Base-by-base conservation (phyloP, 2,113 vertebrate species). In the Pomatostomus ruficeps region DNA sequence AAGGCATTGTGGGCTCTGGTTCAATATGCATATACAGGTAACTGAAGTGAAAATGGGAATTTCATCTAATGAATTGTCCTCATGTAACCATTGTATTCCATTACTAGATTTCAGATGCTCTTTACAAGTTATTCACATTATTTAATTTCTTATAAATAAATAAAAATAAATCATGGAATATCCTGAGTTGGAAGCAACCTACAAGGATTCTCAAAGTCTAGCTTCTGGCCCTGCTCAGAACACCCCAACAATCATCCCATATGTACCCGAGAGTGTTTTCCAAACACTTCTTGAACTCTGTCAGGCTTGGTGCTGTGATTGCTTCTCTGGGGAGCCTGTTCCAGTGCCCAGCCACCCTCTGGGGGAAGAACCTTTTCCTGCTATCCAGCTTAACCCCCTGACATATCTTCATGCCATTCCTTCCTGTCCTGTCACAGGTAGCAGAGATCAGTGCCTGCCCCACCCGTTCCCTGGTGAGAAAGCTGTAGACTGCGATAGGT, bases 21-120 rank as follows among this genome's bases (percentile, higher is more conserved):
- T 96, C 99, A 99, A 68, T 99, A 99, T 95, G 99, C 99, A 48
- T 99, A 99, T 92, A 99, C 99, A 98, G 98, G 99, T 99, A 98
- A 96, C 91, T 35, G 73, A 51, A 84, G 55, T 62, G 62, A 28
- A 54, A 89, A 38, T 68, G 12, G 17, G 18, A 79, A 70, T 59
- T 67, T 63, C 6, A 25, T 68, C 18, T 73, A 57, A 55, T 74
- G 33, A 74, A 43, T 35, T 85, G 23, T 35, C 35, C 29, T 86
- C n/a, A 35, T 57, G 6, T 84, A 46, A 96, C 13, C 40, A 19
- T 65, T 83, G 52, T 70, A 59, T 63, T 93, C 70, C 11, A 9
- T 90, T 91, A 26, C 22, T 61, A 61, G 14, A 77, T 88, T 86
- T 78, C 58, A 94, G 18, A 23, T 91, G 28, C 12, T 66, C 40